These are phyloP conservation scores for Ips nitidus DNA, from an alignment of 1,140 invertebrate species.

Conservation along the genomic window DNA sequence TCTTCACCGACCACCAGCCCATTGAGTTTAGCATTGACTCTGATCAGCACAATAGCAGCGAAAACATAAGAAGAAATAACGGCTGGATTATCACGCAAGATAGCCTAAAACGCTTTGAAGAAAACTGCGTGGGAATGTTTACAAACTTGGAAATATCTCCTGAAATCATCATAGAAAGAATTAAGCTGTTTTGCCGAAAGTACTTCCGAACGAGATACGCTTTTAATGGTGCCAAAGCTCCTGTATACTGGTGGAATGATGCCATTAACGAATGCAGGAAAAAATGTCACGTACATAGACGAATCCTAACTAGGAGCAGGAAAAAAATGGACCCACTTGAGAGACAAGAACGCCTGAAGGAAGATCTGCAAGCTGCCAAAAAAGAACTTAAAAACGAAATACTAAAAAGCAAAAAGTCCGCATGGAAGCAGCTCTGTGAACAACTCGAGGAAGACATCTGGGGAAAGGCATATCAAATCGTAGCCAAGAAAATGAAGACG, in stretches of 20 bases:
- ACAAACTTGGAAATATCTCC: too few relatives aligned
- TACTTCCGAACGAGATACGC: too few relatives aligned
- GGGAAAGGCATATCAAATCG: not conserved
- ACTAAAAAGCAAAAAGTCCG: not conserved
- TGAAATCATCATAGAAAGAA: too few relatives aligned
- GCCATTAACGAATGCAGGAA: not conserved
- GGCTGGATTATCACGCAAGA: too few relatives aligned
- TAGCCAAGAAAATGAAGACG: not conserved
- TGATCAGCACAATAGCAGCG: too few relatives aligned
- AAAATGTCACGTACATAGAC: not conserved
- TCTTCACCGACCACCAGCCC: too few relatives aligned
- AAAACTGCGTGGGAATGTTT: too few relatives aligned
- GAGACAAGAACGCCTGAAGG: not conserved
- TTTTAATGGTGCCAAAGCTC: too few relatives aligned
- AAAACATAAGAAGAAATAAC: too few relatives aligned
- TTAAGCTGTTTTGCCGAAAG: too few relatives aligned
- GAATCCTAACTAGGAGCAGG: not conserved
- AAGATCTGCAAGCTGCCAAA: not conserved
- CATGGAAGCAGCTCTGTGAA: slow-evolving; percentile 2
- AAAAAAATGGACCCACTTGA: not conserved
- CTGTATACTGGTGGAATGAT: not conserved
- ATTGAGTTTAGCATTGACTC: too few relatives aligned
- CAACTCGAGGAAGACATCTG: not conserved
- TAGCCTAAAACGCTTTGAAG: too few relatives aligned
- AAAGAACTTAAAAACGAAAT: not conserved